Evolutionary conservation across 1,140 invertebrate species (phyloP), one percentile per base, ranked within the genome.

Genomic region (Brachionus calyciflorus): DNA sequence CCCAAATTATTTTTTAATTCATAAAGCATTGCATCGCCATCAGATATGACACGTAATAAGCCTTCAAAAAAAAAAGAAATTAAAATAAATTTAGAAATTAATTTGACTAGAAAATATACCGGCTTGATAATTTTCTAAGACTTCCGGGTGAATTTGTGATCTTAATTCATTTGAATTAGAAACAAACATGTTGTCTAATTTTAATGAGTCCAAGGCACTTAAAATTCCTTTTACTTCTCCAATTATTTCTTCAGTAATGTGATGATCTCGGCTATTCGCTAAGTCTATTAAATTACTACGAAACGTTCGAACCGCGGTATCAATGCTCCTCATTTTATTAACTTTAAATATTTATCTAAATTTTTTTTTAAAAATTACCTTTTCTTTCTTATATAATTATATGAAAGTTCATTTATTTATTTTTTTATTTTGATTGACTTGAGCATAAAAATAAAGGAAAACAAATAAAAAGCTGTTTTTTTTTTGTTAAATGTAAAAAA

Each of bases 361-460:
- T 2, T 33, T 33, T 37, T 4, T 60, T 33, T 60, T 37, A 60
- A 28, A 17, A 33, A n/a, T 60, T 30, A 60, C 55, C 19, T 60
- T 37, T 40, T 33, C 37, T 37, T 12, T 53, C 6, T 33, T 37
- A 37, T 49, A 17, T 17, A 17, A 49, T 12, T 6, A n/a, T 60
- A 17, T 37, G 30, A 60, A 33, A 60, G 19, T 33, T 33, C 55
- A 60, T 12, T 60, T n/a, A n/a, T n/a, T n/a, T n/a, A n/a, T n/a
- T n/a, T n/a, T n/a, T n/a, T n/a, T n/a, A n/a, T 60, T 60, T 60
- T 60, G 55, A 60, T 60, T 60, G 55, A 60, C 55, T 60, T 60
- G 55, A 60, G 53, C 53, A 28, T 17, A 28, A 55, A 55, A 55
- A 55, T 28, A 55, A 55, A 60, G 10, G 19, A 60, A 40, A 6